Evolutionary conservation across 2,113 vertebrate genomes (phyloP).

Genomic region (Hemiscyllium ocellatum): DNA sequence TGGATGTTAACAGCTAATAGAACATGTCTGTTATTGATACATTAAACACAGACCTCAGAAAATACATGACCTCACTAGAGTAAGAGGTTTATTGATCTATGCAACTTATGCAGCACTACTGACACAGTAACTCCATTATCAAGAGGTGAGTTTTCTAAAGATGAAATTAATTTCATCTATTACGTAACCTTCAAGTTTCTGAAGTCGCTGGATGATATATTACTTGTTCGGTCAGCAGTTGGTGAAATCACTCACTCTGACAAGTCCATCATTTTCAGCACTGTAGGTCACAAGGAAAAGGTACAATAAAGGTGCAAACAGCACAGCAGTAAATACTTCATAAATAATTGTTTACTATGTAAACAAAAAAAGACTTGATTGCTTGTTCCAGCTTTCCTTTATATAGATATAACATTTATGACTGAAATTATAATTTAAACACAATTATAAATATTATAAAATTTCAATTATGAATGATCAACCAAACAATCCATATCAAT

Average conservation of each 20-base stretch:
- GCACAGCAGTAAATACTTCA: not conserved
- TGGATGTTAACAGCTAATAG: not conserved
- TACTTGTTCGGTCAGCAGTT: conserved; percentile 40
- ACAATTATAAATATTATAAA: conserved; percentile 16
- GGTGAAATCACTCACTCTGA: conserved; percentile 58
- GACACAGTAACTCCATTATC: conserved; percentile 26
- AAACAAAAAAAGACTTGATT: not conserved
- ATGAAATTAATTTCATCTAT: not conserved
- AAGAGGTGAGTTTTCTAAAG: conserved; percentile 16
- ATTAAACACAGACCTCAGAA: conserved; percentile 2
- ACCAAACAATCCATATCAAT: not conserved
- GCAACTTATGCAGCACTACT: conserved; percentile 23
- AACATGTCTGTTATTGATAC: not conserved
- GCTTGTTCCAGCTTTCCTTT: not conserved
- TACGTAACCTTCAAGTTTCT: not conserved
- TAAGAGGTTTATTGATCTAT: conserved; percentile 35
- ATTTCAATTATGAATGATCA: not conserved
- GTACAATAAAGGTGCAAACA: not conserved
- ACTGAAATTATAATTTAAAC: not conserved
- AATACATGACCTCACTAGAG: conserved; percentile 12
- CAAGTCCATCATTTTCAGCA: conserved; percentile 56
- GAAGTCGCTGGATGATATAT: conserved; percentile 17
- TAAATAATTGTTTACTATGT: conserved; percentile 36
- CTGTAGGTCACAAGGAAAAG: conserved; percentile 45
- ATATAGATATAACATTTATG: not conserved